Percentiles rank a stretch among this genome's conserved stretches.
Evolutionary conservation across 2,113 vertebrate genomes (phyloP).

Genomic region (Clarias batrachus): DNA sequence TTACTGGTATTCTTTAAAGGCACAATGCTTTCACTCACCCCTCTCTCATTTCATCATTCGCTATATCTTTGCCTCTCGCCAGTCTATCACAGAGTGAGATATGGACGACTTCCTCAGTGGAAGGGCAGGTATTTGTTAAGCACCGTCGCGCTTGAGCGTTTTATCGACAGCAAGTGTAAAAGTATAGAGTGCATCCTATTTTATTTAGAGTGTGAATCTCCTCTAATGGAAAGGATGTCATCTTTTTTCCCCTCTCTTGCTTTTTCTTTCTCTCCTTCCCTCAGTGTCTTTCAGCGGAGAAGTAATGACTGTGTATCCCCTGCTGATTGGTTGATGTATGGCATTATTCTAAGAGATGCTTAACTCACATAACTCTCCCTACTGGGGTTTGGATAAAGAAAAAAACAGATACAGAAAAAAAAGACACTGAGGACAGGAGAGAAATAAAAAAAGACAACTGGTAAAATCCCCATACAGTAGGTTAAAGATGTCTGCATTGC

Average conservation of each 20-base stretch:
- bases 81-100: slow-evolving; percentile 15
- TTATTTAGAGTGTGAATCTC: slow-evolving; percentile 57
- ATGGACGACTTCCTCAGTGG: slow-evolving; percentile 31
- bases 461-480: slow-evolving; percentile 25
- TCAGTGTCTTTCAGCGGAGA: slow-evolving; percentile 32
- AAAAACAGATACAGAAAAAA: slow-evolving; percentile 1
- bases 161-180: slow-evolving; percentile 52
- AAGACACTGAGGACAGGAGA: slow-evolving; percentile 1
- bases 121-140: slow-evolving; percentile 46
- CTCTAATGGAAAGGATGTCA: slow-evolving; percentile 55
- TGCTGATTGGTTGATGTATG: slow-evolving; percentile 60
- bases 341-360: slow-evolving; percentile 56
- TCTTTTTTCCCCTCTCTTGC: slow-evolving; percentile 22
- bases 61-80: slow-evolving; percentile 25
- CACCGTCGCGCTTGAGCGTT: slow-evolving; percentile 39
- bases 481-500: slow-evolving; percentile 23
- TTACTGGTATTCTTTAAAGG: neutral
- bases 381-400: slow-evolving; percentile 11
- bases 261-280: slow-evolving; percentile 35
- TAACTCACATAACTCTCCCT: slow-evolving; percentile 56
- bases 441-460: slow-evolving; percentile 17
- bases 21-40: neutral
- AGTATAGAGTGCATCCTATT: slow-evolving; percentile 46
- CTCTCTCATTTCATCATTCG: neutral
- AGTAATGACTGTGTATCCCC: slow-evolving; percentile 58